Percentiles rank a stretch among this genome's conserved stretches.
Evolutionary conservation across 2,113 vertebrate species (phyloP).

Genomic region (Rhynchomys soricoides): DNA sequence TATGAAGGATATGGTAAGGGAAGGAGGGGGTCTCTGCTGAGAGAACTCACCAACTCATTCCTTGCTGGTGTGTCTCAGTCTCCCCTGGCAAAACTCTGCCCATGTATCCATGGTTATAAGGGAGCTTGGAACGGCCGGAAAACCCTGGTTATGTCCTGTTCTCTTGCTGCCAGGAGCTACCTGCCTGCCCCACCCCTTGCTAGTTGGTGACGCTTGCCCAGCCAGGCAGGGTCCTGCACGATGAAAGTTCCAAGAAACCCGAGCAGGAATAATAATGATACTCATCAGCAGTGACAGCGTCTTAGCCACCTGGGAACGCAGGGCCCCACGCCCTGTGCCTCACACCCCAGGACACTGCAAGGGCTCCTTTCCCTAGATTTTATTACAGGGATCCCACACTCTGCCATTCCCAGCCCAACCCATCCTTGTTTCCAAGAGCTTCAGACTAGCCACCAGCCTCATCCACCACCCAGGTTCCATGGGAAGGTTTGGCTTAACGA

Average conservation of each 20-base stretch:
- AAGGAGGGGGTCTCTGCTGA: background rate
- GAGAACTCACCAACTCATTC: background rate
- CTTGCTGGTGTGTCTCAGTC: background rate
- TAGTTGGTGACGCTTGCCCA: slow-evolving; percentile 31
- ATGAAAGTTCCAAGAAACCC: slow-evolving; percentile 66
- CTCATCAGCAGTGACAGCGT: slow-evolving; percentile 66
- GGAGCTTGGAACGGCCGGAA: background rate
- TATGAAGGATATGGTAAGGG: background rate
- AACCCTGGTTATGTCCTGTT: background rate
- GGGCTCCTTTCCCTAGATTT: slow-evolving; percentile 73
- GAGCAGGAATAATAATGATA: slow-evolving; percentile 73
- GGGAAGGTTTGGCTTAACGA: slow-evolving; percentile 60
- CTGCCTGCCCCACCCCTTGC: background rate
- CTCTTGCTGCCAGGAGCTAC: slow-evolving; percentile 23
- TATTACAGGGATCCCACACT: slow-evolving; percentile 78
- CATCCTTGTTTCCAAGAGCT: slow-evolving; percentile 55
- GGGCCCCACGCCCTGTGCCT: slow-evolving; percentile 79
- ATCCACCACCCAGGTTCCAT: slow-evolving; percentile 47
- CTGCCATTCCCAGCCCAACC: slow-evolving; percentile 75
- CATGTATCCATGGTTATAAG: background rate
- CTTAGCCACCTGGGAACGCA: slow-evolving; percentile 73
- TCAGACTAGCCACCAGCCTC: background rate
- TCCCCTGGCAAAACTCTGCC: slow-evolving; percentile 4
- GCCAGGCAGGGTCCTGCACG: slow-evolving; percentile 70
- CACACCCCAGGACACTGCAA: slow-evolving; percentile 69